A percentile compares a stretch with the other conserved stretches of the same genome.
Evolutionary conservation across 1,140 invertebrate genomes (phyloP).

Genomic region (Helicoverpa armigera): DNA sequence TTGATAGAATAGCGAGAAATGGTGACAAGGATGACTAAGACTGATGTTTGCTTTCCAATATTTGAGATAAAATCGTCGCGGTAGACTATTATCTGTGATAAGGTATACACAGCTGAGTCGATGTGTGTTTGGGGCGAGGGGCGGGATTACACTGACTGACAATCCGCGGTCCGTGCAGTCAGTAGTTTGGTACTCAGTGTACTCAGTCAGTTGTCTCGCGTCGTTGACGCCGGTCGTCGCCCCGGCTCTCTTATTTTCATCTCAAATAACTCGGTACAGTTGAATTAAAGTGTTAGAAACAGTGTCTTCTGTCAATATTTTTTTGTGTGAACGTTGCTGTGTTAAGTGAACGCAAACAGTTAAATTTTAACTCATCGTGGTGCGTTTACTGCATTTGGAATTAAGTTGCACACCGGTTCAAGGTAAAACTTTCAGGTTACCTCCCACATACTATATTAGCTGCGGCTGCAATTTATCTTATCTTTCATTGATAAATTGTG

Average conservation of each 20-base stretch:
- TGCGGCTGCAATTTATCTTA: constrained; percentile 27
- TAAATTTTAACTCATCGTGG: constrained; percentile 1
- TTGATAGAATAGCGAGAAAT: neutral
- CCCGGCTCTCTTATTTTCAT: constrained; percentile 26
- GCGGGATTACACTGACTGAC: constrained; percentile 25
- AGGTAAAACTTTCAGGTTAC: constrained; percentile 37
- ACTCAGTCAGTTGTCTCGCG: constrained; percentile 58
- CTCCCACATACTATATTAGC: constrained; percentile 16
- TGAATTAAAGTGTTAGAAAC: constrained; percentile 37
- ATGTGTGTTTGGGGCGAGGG: constrained; percentile 30
- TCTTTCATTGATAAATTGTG: constrained; percentile 38
- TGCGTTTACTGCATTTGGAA: constrained; percentile 31
- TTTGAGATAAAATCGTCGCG: constrained; percentile 19
- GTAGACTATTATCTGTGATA: constrained; percentile 31
- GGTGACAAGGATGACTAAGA: constrained; percentile 8
- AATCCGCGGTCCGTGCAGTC: neutral
- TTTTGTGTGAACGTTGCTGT: constrained; percentile 38
- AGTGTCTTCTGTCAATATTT: neutral
- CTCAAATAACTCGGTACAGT: constrained; percentile 4
- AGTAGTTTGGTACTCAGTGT: constrained; percentile 1
- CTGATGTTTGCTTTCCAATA: constrained; percentile 1
- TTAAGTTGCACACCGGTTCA: constrained; percentile 27
- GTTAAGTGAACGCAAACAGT: constrained; percentile 32
- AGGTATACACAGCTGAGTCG: constrained; percentile 25
- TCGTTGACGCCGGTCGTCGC: constrained; percentile 54